These are phyloP conservation scores for Pachyramphus minor DNA, from an alignment of 2,113 vertebrate genomes.

Conservation along the genomic window DNA sequence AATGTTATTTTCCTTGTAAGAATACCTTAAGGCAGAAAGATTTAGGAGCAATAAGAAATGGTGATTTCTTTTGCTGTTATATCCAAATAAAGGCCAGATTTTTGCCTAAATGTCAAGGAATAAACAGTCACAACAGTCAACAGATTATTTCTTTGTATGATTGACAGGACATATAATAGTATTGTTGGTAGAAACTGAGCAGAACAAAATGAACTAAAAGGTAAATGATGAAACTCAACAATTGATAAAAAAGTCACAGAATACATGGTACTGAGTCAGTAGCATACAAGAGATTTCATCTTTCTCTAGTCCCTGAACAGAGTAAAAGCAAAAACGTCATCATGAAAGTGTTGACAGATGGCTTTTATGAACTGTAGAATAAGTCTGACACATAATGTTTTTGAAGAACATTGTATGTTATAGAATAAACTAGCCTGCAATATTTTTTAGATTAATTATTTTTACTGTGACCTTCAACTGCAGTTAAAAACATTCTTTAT, in stretches of 20 bases:
- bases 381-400: neutral
- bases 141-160: neutral
- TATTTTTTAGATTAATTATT: constrained; percentile 34
- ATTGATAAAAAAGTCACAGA: neutral
- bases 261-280: neutral
- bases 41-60: neutral
- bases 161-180: neutral
- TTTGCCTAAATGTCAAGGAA: neutral
- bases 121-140: neutral
- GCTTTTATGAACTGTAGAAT: neutral
- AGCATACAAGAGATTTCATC: neutral
- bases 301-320: neutral
- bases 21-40: neutral
- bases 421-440: neutral
- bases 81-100: neutral
- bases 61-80: neutral
- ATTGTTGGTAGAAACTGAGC: neutral
- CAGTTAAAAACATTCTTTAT: neutral
- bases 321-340: neutral
- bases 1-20: neutral
- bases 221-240: neutral
- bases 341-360: neutral
- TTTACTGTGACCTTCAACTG: neutral
- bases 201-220: neutral
- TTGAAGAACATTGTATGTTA: neutral